phyloP scores from a whole-genome alignment of 2,888 invertebrate genomes.

The Polyploca ridens region DNA sequence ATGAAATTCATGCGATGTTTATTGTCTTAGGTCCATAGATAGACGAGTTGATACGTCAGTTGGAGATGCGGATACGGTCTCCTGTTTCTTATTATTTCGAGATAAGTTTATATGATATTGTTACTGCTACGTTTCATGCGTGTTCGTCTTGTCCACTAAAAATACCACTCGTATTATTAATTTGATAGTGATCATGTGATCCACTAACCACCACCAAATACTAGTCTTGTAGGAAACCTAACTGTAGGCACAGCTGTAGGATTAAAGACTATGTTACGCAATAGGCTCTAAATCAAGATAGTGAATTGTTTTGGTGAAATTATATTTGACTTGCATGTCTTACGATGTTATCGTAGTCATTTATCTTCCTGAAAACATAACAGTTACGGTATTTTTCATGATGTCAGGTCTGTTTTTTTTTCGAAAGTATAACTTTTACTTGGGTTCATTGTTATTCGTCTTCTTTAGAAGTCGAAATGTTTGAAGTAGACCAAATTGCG shows the following conservation, averaged over 20 bases:
- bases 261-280: neutral
- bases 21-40: neutral
- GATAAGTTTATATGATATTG: neutral
- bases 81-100: neutral
- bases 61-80: neutral
- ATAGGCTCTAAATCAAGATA: neutral
- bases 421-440: neutral
- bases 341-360: slow-evolving; percentile 1
- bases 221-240: too few relatives aligned
- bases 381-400: neutral
- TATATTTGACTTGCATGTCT: neutral
- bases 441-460: slow-evolving; percentile 15
- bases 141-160: neutral
- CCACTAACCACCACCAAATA: neutral
- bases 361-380: neutral
- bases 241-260: too few relatives aligned
- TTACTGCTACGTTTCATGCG: neutral
- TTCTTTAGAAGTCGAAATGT: slow-evolving; percentile 38
- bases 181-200: neutral
- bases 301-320: neutral
- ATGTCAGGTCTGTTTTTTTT: neutral
- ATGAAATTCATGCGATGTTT: neutral
- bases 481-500: slow-evolving; percentile 39
- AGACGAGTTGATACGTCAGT: neutral
- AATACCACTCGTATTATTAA: neutral